Evolutionary conservation across 2,888 invertebrate species (phyloP).

Genomic region (Trachelus iudaicus): DNA sequence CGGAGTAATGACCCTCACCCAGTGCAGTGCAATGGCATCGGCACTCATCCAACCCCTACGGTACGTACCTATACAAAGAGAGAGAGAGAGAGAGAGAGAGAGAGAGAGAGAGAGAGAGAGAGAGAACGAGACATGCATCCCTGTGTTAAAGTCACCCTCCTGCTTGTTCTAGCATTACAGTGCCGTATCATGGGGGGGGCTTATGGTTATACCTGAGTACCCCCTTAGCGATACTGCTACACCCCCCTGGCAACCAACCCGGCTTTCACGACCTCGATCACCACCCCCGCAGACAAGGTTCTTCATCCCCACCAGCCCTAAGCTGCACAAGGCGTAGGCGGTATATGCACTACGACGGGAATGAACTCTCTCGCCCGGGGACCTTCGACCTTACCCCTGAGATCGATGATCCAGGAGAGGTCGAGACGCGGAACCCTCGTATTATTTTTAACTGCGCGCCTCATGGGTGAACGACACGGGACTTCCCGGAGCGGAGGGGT

Average conservation of each 20-base stretch:
- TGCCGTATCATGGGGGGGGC: neutral
- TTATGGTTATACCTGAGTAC: neutral
- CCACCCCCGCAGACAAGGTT: neutral
- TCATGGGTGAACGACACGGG: neutral
- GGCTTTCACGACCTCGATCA: constrained; percentile 8
- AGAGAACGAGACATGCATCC: constrained; percentile 2
- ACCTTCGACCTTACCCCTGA: neutral
- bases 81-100: neutral
- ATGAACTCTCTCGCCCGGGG: neutral
- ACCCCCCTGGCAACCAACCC: constrained; percentile 25
- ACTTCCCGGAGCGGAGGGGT: neutral
- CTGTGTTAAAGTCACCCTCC: neutral
- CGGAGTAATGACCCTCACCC: constrained; percentile 67
- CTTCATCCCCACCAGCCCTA: neutral
- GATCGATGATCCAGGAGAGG: neutral
- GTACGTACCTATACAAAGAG: neutral
- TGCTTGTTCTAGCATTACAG: neutral
- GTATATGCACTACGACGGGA: neutral
- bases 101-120: constrained; percentile 16
- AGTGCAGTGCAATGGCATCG: constrained; percentile 65
- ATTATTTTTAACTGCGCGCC: neutral
- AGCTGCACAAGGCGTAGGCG: neutral
- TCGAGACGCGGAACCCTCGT: neutral
- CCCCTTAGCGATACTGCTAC: neutral
- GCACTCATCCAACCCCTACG: constrained; percentile 5